Evolutionary conservation across 2,113 vertebrate genomes (phyloP).

Genomic region (Ancistrus triradiatus): DNA sequence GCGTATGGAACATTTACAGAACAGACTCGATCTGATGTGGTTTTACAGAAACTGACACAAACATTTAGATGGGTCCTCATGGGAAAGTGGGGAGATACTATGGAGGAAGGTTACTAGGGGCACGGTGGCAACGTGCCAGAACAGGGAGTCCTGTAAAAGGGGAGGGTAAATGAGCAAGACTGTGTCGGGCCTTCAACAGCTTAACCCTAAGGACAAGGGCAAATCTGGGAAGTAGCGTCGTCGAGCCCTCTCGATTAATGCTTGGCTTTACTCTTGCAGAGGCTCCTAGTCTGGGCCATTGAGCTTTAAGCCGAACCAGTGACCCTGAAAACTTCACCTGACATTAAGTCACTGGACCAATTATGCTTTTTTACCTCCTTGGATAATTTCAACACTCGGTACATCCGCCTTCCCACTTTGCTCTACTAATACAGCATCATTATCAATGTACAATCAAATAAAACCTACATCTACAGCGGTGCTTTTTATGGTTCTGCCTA

Average conservation of each 20-base stretch:
- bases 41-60: too few relatives aligned
- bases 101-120: constrained; percentile 39
- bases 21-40: too few relatives aligned
- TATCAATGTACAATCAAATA: too few relatives aligned
- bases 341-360: constrained; percentile 9
- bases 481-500: too few relatives aligned
- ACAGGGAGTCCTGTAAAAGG: constrained; percentile 46
- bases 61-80: not conserved
- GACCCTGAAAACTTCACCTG: constrained; percentile 18
- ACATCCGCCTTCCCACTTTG: too few relatives aligned
- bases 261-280: constrained; percentile 28
- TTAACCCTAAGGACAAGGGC: constrained; percentile 38
- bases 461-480: too few relatives aligned
- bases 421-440: too few relatives aligned
- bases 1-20: not conserved
- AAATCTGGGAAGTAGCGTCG: constrained; percentile 34
- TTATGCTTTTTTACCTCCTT: not conserved
- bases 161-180: constrained; percentile 47
- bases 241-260: constrained; percentile 27
- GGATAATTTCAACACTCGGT: not conserved
- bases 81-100: constrained; percentile 24
- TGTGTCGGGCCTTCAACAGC: constrained; percentile 44
- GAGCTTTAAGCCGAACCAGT: constrained; percentile 11
- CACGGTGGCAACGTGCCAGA: constrained; percentile 45
- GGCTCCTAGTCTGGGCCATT: constrained; percentile 8